A percentile compares a stretch with the other conserved stretches of the same genome.
These are phyloP conservation scores for Drosophila mauritiana DNA, from an alignment of 1,140 invertebrate species.

Conservation along the genomic window DNA sequence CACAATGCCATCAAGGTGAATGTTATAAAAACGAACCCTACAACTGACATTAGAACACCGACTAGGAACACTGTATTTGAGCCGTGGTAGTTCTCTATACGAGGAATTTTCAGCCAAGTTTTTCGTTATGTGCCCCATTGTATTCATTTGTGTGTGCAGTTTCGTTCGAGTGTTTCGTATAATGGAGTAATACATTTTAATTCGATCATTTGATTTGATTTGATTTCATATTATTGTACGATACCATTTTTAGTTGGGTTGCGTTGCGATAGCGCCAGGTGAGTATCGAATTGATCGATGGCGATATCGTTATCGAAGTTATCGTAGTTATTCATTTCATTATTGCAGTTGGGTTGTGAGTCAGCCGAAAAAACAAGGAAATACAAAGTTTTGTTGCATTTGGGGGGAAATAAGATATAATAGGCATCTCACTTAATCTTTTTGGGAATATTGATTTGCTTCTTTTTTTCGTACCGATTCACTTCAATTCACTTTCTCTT, in stretches of 20 bases:
- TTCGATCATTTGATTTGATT: background rate
- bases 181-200: constrained; percentile 5
- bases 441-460: background rate
- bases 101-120: constrained; percentile 71
- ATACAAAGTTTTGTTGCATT: constrained; percentile 72
- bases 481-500: background rate
- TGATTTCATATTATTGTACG: constrained; percentile 9
- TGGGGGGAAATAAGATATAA: constrained; percentile 28
- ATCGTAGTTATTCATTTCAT: constrained; percentile 30
- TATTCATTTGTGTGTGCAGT: constrained; percentile 12
- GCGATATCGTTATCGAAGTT: constrained; percentile 47
- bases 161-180: constrained; percentile 19
- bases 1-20: constrained; percentile 99
- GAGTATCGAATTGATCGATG: constrained; percentile 11
- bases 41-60: constrained; percentile 98
- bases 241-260: constrained; percentile 12
- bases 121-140: constrained; percentile 49
- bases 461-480: background rate
- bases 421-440: constrained; percentile 21
- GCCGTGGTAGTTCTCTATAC: constrained; percentile 95
- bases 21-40: constrained; percentile 98
- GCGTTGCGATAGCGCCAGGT: constrained; percentile 33
- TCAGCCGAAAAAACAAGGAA: constrained; percentile 72
- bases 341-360: constrained; percentile 64
- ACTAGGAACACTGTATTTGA: constrained; percentile 98